Conservation (phyloP, 2,888 invertebrate genomes). For the Anarsia innoxiella region DNA sequence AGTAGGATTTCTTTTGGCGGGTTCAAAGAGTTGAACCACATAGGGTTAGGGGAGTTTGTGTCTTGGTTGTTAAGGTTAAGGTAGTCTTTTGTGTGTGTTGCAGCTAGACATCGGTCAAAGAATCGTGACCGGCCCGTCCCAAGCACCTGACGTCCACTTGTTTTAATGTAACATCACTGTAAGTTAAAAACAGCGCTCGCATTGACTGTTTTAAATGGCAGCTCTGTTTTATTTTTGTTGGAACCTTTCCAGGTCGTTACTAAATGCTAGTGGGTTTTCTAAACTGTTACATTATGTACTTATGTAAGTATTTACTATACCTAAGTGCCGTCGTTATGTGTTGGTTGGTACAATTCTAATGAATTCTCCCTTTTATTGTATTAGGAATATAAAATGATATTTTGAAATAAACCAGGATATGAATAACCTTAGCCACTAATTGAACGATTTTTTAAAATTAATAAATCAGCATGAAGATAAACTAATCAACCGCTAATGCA, state of each 20-base stretch:
- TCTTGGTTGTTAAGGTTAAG: background rate
- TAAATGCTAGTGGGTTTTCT: no score
- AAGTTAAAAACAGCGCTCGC: conserved; percentile 45
- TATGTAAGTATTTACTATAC: no score
- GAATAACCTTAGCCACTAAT: no score
- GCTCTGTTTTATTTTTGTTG: conserved; percentile 7
- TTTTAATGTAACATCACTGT: conserved; percentile 57
- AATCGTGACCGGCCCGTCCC: conserved; percentile 71
- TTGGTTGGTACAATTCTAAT: no score
- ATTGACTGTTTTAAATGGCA: conserved; percentile 41
- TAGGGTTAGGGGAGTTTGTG: background rate
- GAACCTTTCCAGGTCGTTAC: conserved; percentile 3
- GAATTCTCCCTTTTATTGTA: no score
- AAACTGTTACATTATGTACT: no score
- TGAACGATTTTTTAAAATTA: no score
- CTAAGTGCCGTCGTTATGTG: no score
- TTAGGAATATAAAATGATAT: no score
- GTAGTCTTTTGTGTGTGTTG: conserved; percentile 35
- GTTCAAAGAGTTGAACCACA: background rate
- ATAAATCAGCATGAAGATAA: no score
- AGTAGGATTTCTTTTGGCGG: background rate
- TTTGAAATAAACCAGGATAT: no score
- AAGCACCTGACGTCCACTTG: conserved; percentile 66
- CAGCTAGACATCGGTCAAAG: conserved; percentile 68
- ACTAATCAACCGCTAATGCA: no score